Evolutionary conservation across 2,113 vertebrate species (phyloP).

Genomic region (Nipponia nippon): DNA sequence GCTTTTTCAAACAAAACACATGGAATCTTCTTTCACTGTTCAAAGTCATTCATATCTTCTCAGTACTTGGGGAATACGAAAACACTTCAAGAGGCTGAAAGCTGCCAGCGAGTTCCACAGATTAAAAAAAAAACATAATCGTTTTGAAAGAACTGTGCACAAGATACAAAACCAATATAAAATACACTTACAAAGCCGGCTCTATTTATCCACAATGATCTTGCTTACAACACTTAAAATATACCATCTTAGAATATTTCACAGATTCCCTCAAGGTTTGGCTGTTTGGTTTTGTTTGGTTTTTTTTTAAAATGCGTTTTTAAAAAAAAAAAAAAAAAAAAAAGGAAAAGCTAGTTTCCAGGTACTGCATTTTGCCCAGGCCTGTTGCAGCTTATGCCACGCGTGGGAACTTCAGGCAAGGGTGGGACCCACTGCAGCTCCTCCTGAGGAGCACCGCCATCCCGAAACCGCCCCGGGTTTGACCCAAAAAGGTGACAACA

Average conservation of each 20-base stretch:
- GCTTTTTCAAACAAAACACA: background rate
- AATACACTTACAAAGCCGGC: background rate
- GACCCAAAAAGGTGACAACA: background rate
- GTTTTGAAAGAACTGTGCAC: background rate
- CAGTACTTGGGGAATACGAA: background rate
- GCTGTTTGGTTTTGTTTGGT: no score
- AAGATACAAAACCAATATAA: background rate
- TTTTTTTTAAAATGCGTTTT: no score
- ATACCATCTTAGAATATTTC: accelerated
- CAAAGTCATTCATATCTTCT: background rate
- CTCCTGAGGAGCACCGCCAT: background rate
- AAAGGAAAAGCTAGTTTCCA: background rate
- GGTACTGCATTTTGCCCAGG: no score
- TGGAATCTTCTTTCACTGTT: background rate
- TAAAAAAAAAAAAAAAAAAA: no score
- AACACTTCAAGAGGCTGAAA: background rate
- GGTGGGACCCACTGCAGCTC: accelerated
- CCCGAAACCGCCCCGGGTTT: background rate
- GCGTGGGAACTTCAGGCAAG: accelerated
- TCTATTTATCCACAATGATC: background rate
- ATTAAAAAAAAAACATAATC: background rate
- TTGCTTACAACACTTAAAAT: background rate
- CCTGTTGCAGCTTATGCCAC: accelerated
- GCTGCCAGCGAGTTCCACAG: accelerated
- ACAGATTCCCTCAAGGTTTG: background rate